phyloP scores from a whole-genome alignment of 2,797 vertebrate genomes.

The Nyctibius grandis region DNA sequence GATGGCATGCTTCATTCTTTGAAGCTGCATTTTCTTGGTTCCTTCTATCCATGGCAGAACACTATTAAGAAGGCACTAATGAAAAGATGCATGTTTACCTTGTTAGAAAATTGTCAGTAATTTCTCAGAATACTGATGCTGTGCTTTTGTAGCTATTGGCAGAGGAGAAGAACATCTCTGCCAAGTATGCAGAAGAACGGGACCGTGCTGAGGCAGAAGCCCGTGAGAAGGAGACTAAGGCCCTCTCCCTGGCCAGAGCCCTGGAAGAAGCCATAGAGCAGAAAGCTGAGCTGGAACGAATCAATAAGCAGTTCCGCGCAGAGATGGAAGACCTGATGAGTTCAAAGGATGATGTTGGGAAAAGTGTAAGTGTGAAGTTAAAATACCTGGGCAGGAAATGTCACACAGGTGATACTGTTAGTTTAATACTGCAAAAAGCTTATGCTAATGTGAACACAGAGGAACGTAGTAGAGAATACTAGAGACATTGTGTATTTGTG shows the following conservation, averaged over 20 bases:
- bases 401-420: neutral
- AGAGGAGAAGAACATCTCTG: slow-evolving; percentile 93
- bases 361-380: slow-evolving; percentile 82
- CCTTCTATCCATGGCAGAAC: neutral
- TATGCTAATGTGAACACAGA: neutral
- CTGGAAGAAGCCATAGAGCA: slow-evolving; percentile 86
- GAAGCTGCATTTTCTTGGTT: neutral
- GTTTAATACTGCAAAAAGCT: neutral
- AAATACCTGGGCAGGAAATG: neutral
- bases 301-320: slow-evolving; percentile 88
- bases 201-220: slow-evolving; percentile 95
- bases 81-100: neutral
- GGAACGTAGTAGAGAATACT: neutral
- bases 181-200: slow-evolving; percentile 91
- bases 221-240: slow-evolving; percentile 94
- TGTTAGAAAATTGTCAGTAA: neutral
- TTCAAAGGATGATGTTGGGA: slow-evolving; percentile 95
- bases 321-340: slow-evolving; percentile 99
- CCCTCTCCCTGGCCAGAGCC: slow-evolving; percentile 86
- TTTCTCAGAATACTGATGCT: neutral
- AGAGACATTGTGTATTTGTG: neutral
- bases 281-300: slow-evolving; percentile 89
- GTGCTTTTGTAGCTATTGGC: slow-evolving; percentile 82
- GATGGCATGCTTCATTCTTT: neutral
- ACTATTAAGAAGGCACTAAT: neutral